A percentile compares a stretch with the other conserved stretches of the same genome.
phyloP scores from a whole-genome alignment of 2,888 invertebrate genomes.

The Ephialtes manifestator region DNA sequence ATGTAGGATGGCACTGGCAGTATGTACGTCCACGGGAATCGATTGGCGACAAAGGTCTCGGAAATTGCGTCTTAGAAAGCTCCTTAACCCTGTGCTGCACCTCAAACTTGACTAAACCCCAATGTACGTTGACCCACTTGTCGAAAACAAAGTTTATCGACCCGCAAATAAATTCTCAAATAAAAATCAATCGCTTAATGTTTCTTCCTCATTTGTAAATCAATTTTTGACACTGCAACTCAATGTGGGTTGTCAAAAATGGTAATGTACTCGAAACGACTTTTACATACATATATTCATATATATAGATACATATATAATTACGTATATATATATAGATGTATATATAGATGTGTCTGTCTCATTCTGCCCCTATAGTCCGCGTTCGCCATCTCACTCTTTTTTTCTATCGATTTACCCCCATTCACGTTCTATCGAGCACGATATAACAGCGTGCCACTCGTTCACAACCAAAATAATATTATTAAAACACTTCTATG shows the following conservation, averaged over 20 bases:
- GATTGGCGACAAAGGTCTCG: constrained; percentile 79
- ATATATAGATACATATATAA: not conserved
- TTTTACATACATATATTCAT: not conserved
- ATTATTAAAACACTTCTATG: not conserved
- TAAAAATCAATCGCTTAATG: not conserved
- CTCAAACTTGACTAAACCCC: constrained; percentile 8
- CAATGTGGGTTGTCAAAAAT: not conserved
- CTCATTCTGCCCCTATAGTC: not conserved
- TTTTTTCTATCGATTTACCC: constrained; percentile 67
- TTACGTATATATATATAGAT: not conserved
- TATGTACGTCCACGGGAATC: constrained; percentile 77
- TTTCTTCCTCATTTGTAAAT: not conserved
- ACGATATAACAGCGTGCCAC: constrained; percentile 28
- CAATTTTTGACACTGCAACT: not conserved
- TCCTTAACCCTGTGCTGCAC: constrained; percentile 61
- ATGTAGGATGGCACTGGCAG: constrained; percentile 51
- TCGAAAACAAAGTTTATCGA: constrained; percentile 9
- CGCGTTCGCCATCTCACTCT: constrained; percentile 2
- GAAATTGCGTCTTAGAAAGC: constrained; percentile 81
- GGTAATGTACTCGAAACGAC: not conserved
- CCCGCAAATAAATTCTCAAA: not conserved
- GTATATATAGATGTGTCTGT: not conserved
- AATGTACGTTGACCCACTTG: constrained; percentile 13
- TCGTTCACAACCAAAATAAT: constrained; percentile 13
- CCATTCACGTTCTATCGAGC: constrained; percentile 56